phyloP scores from a whole-genome alignment of 2,113 vertebrate genomes.

The Rhynchomys soricoides region DNA sequence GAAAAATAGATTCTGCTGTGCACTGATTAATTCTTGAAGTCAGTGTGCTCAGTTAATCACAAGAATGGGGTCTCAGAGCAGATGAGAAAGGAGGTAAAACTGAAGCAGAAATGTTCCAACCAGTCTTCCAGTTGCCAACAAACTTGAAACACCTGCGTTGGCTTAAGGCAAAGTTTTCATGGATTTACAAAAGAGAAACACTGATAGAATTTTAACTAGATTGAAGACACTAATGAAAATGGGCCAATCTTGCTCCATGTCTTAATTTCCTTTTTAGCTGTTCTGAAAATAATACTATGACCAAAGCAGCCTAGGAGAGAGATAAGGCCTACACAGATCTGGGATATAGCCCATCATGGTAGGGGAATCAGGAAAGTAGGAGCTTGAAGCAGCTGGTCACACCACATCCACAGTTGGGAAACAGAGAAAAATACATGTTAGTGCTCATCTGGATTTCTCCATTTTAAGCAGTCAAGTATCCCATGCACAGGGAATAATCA shows the following conservation, averaged over 20 bases:
- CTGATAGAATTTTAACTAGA: slow-evolving; percentile 57
- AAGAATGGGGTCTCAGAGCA: neutral
- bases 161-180: neutral
- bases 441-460: neutral
- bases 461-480: too few relatives aligned
- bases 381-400: neutral
- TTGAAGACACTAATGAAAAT: neutral
- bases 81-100: neutral
- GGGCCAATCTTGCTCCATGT: neutral
- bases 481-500: neutral
- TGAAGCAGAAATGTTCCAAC: slow-evolving; percentile 37
- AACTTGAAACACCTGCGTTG: slow-evolving; percentile 54
- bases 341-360: neutral
- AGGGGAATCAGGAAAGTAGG: neutral
- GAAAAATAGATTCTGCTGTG: neutral
- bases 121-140: neutral
- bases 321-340: too few relatives aligned
- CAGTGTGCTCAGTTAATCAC: neutral
- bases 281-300: neutral
- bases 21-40: slow-evolving; percentile 45
- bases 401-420: neutral
- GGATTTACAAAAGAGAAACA: slow-evolving; percentile 22
- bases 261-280: neutral
- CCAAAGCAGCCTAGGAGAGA: neutral
- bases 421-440: neutral